Evolutionary conservation across 2,113 vertebrate genomes (phyloP).

Genomic region (Sceloporus undulatus): DNA sequence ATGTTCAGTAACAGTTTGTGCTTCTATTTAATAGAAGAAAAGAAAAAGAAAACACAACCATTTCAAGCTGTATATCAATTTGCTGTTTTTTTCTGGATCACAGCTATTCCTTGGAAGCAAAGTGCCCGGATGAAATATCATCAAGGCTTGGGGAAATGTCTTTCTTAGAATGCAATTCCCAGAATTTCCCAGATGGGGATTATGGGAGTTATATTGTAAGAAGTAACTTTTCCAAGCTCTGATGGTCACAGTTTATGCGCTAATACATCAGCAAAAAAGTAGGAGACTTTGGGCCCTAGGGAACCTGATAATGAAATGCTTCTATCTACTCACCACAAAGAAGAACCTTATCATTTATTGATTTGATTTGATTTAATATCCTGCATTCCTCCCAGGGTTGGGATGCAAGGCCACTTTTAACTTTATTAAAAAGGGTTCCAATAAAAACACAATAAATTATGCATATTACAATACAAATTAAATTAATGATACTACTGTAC

Average conservation of each 20-base stretch:
- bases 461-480: too few relatives aligned
- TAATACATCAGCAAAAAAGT: background rate
- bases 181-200: too few relatives aligned
- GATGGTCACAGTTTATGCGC: background rate
- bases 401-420: too few relatives aligned
- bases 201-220: too few relatives aligned
- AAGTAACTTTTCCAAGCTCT: too few relatives aligned
- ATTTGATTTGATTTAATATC: too few relatives aligned
- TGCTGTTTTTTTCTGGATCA: background rate
- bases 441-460: too few relatives aligned
- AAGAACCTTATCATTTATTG: background rate
- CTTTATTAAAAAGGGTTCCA: too few relatives aligned
- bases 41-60: background rate
- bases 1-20: background rate
- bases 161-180: too few relatives aligned
- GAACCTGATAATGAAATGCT: background rate
- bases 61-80: background rate
- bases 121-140: background rate
- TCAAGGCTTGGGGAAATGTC: too few relatives aligned
- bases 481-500: too few relatives aligned
- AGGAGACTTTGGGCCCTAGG: background rate
- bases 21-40: background rate
- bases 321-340: background rate
- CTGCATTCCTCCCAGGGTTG: too few relatives aligned
- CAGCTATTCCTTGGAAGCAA: background rate